These are phyloP conservation scores for Bombus vancouverensis DNA, from an alignment of 1,140 invertebrate species.

Conservation along the genomic window DNA sequence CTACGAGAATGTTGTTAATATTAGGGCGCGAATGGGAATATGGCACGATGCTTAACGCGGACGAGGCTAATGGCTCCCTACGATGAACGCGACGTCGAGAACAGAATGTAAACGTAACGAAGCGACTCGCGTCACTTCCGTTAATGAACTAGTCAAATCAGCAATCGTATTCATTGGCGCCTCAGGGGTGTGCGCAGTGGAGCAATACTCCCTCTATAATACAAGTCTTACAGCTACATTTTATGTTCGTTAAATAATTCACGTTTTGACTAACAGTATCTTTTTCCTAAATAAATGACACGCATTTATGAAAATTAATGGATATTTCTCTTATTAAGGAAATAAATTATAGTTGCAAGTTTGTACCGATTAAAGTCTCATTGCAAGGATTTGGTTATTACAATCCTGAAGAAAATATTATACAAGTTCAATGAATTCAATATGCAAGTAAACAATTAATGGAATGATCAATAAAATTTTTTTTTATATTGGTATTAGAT, in stretches of 20 bases:
- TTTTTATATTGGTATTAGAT: not conserved
- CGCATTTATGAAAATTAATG: not conserved
- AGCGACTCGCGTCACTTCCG: conserved; percentile 80
- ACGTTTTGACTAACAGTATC: not conserved
- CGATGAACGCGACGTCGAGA: conserved; percentile 75
- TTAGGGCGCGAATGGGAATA: conserved; percentile 79
- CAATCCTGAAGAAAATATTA: conserved; percentile 7
- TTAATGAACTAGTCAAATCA: conserved; percentile 68
- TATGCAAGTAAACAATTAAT: not conserved
- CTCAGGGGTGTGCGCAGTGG: not conserved
- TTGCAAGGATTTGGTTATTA: not conserved
- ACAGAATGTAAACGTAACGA: conserved; percentile 80
- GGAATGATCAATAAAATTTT: not conserved
- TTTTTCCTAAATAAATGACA: not conserved
- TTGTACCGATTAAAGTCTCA: not conserved
- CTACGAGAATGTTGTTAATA: conserved; percentile 78
- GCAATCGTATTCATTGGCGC: not conserved
- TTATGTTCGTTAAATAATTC: not conserved
- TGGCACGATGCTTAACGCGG: conserved; percentile 81
- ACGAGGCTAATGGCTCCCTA: conserved; percentile 81
- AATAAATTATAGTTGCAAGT: not conserved
- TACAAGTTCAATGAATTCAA: not conserved
- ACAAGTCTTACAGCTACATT: no score
- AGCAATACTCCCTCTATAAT: not conserved
- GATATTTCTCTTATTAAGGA: not conserved